phyloP scores from a whole-genome alignment of 2,888 invertebrate species.

The Lycocerus yunnanus region DNA sequence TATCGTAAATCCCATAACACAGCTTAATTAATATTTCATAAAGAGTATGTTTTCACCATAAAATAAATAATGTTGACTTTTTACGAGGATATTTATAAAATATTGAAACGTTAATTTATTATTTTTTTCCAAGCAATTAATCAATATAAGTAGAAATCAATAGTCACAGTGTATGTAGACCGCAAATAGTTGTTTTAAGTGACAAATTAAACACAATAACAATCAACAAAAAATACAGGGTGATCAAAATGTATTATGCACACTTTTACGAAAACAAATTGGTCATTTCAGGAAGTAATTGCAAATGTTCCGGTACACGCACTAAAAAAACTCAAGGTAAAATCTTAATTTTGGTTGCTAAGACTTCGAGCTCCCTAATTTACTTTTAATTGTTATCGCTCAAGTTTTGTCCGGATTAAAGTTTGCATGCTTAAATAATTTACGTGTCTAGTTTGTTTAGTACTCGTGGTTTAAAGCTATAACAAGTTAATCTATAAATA shows the following conservation, averaged over 20 bases:
- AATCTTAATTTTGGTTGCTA: not conserved
- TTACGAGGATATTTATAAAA: not conserved
- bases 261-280: not conserved
- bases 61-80: not conserved
- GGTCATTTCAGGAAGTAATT: not conserved
- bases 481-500: not conserved
- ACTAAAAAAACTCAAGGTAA: not conserved
- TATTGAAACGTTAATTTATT: not conserved
- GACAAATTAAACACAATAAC: not conserved
- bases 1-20: not conserved
- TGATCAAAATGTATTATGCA: not conserved
- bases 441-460: not conserved
- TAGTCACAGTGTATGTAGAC: not conserved
- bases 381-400: not conserved
- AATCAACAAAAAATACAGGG: not conserved
- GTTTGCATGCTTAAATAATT: not conserved
- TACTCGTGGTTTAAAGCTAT: not conserved
- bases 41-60: not conserved
- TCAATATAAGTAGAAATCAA: not conserved
- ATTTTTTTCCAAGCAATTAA: not conserved
- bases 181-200: not conserved
- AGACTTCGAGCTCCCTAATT: not conserved
- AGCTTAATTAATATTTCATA: no score
- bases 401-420: not conserved
- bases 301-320: not conserved